Percentiles rank a stretch among this genome's conserved stretches.
phyloP scores from a whole-genome alignment of 1,140 invertebrate genomes.

The Danaus plexippus region DNA sequence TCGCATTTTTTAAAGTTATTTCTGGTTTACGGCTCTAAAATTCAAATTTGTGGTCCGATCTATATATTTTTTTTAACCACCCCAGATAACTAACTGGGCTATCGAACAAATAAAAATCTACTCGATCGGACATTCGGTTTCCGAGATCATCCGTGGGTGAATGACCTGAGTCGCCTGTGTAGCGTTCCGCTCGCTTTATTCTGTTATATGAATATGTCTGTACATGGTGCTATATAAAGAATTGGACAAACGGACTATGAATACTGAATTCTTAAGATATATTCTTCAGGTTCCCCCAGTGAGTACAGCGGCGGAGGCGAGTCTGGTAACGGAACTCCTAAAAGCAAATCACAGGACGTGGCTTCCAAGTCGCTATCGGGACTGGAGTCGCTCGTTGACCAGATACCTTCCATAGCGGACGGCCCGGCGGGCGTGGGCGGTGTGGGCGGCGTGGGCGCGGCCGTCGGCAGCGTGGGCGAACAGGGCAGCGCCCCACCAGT shows the following conservation, averaged over 20 bases:
- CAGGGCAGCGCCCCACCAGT: slow-evolving; percentile 31
- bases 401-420: slow-evolving; percentile 90
- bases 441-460: slow-evolving; percentile 18
- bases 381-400: slow-evolving; percentile 89
- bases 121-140: too few relatives aligned
- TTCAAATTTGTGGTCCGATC: too few relatives aligned
- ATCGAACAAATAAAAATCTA: too few relatives aligned
- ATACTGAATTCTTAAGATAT: not conserved
- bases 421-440: slow-evolving; percentile 31
- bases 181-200: too few relatives aligned
- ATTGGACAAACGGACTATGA: not conserved
- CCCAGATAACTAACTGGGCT: too few relatives aligned
- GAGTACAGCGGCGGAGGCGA: slow-evolving; percentile 43
- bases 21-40: too few relatives aligned
- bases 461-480: slow-evolving; percentile 20
- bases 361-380: slow-evolving; percentile 90
- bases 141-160: too few relatives aligned
- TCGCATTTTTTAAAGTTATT: too few relatives aligned
- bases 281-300: slow-evolving; percentile 34
- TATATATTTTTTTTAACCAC: too few relatives aligned
- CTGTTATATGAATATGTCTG: too few relatives aligned
- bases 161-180: too few relatives aligned
- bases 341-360: slow-evolving; percentile 78
- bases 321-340: slow-evolving; percentile 31
- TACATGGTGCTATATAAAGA: too few relatives aligned